phyloP scores from a whole-genome alignment of 2,797 vertebrate species.

The Acipenser ruthenus region DNA sequence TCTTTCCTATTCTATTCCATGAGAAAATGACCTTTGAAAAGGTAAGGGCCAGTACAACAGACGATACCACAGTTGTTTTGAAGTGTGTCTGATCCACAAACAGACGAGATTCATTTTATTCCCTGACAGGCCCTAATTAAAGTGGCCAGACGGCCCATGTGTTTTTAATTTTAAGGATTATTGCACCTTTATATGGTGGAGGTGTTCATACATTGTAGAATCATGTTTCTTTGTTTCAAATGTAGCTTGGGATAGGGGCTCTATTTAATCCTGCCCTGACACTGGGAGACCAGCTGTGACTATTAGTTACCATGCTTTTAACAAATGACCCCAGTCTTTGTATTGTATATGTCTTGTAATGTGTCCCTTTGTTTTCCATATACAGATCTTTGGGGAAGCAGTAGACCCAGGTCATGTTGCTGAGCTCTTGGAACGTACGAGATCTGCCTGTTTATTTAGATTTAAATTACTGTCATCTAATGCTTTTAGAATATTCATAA shows the following conservation, averaged over 20 bases:
- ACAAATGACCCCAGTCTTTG: not conserved
- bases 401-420: constrained; percentile 83
- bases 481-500: not conserved
- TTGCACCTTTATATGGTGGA: no score
- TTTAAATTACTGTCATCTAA: constrained; percentile 5
- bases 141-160: no score
- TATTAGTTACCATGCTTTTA: no score
- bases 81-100: no score
- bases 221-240: no score
- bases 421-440: constrained; percentile 80
- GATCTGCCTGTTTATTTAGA: constrained; percentile 13
- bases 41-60: constrained; percentile 48
- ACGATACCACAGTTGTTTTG: no score
- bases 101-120: constrained; percentile 10
- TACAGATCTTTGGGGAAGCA: constrained; percentile 67
- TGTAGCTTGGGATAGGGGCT: no score
- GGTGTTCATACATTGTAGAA: no score
- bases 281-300: no score
- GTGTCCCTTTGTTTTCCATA: constrained; percentile 28
- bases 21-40: constrained; percentile 82
- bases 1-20: constrained; percentile 75
- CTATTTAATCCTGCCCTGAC: no score
- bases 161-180: no score
- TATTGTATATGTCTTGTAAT: constrained; percentile 26
- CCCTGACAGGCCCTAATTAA: not conserved